Evolutionary conservation across 2,888 invertebrate genomes (phyloP), one percentile per base, ranked within the genome.

Genomic region (Synanthedon vespiformis): DNA sequence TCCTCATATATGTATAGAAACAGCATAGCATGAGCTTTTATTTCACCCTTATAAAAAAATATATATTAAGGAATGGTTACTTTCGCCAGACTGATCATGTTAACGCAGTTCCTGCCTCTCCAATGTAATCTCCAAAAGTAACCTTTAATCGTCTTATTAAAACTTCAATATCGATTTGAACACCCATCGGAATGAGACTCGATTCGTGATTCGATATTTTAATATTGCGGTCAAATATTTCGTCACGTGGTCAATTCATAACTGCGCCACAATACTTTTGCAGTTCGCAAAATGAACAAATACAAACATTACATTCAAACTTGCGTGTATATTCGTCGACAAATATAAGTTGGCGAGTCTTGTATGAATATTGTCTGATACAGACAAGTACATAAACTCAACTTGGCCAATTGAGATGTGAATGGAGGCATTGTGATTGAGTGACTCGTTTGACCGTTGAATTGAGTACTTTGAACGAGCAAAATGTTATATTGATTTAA

Each of bases 351-450:
- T 52, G 44, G 27, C 48, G 18, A 53, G 50, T 51, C 56, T 57
- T 54, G 57, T 63, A 60, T 67, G 65, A 68, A 70, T 67, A 63
- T 61, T 67, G 66, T 61, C 61, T 68, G 72, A 76, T 76, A 73
- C 70, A 65, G 62, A 63, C 66, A 59, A 61, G 68, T 67, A 22
- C 18, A 18, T 18, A 4, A 49, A 14, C 18, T 51, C 52, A 56
- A 74, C 68, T 68, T 68, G 55, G 57, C 67, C 79, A 78, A 79
- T 79, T 79, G 77, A 77, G 70, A 70, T 62, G 65, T 72, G 72
- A 77, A 76, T 70, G 68, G 69, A 70, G 69, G 68, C 71, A 76
- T 74, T 77, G 72, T 77, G 69, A 70, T 67, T 56, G 55, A 57
- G 58, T 61, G 61, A 63, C 62, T 59, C 60, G 57, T 63, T 64